A percentile compares a stretch with the other conserved stretches of the same genome.
These are phyloP conservation scores for Poecilia wingei DNA, from an alignment of 2,797 vertebrate genomes.

Conservation along the genomic window DNA sequence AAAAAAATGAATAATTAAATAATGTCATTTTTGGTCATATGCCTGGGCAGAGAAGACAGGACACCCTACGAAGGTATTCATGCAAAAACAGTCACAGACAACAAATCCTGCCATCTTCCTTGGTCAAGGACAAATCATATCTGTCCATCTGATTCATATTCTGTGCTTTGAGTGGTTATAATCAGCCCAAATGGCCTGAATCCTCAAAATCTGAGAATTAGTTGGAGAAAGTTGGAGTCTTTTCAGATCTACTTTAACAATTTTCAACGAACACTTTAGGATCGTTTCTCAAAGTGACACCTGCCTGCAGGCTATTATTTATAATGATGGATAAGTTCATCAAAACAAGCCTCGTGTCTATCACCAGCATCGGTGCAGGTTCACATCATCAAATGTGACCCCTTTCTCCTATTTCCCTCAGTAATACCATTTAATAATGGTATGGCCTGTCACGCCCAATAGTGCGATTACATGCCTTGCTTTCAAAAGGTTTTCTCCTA, in stretches of 20 bases:
- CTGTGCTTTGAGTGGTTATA: background rate
- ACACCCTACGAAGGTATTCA: background rate
- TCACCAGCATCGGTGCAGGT: conserved; percentile 56
- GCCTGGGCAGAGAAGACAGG: background rate
- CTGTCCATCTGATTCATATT: background rate
- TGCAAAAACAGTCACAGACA: background rate
- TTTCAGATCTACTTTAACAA: background rate
- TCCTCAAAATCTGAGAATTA: background rate
- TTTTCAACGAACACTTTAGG: background rate
- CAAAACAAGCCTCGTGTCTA: conserved; percentile 63
- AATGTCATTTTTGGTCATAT: background rate
- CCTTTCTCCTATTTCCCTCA: conserved; percentile 68
- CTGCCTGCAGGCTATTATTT: conserved; percentile 33
- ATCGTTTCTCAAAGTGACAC: conserved; percentile 28
- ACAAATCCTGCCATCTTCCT: background rate
- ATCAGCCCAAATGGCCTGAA: background rate
- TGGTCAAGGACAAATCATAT: background rate
- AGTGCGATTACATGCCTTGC: conserved; percentile 76
- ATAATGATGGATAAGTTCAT: conserved; percentile 60
- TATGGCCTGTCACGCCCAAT: conserved; percentile 72
- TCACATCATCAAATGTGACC: conserved; percentile 71
- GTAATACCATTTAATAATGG: conserved; percentile 77
- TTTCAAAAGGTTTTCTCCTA: conserved; percentile 73
- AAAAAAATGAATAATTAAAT: background rate
- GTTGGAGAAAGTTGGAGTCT: background rate